These are phyloP conservation scores for Coryphaenoides rupestris DNA, from an alignment of 2,113 vertebrate species.

Conservation along the genomic window DNA sequence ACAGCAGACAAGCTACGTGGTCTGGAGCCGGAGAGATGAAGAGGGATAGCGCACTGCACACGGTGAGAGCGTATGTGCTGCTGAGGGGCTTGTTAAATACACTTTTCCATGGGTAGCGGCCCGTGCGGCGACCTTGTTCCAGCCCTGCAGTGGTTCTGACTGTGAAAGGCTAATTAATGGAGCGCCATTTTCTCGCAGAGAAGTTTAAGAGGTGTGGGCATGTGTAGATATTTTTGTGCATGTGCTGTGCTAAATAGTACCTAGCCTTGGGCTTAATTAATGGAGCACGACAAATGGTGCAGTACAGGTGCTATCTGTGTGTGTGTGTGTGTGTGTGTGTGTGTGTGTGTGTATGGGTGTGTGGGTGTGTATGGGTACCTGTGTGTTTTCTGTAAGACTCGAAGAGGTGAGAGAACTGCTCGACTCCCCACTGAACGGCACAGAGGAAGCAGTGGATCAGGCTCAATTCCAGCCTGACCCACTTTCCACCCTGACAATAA, in stretches of 20 bases:
- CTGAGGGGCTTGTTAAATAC: constrained; percentile 38
- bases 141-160: constrained; percentile 32
- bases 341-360: constrained; percentile 1
- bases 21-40: background rate
- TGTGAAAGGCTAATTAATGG: constrained; percentile 62
- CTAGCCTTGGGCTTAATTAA: constrained; percentile 36
- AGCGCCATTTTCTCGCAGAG: constrained; percentile 48
- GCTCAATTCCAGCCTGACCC: constrained; percentile 42
- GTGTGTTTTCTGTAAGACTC: constrained; percentile 22
- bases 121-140: constrained; percentile 49
- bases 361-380: background rate
- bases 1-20: background rate
- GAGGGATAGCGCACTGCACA: constrained; percentile 2
- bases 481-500: constrained; percentile 33
- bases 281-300: constrained; percentile 13
- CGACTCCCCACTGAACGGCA: constrained; percentile 21
- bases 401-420: constrained; percentile 25
- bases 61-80: background rate
- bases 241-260: constrained; percentile 31
- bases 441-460: constrained; percentile 24
- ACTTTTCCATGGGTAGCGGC: constrained; percentile 19
- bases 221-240: constrained; percentile 8
- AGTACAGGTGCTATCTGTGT: background rate
- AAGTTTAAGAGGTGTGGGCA: constrained; percentile 31
- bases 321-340: background rate